These are phyloP conservation scores for Trichosurus vulpecula DNA, from an alignment of 2,797 vertebrate species.

Conservation along the genomic window DNA sequence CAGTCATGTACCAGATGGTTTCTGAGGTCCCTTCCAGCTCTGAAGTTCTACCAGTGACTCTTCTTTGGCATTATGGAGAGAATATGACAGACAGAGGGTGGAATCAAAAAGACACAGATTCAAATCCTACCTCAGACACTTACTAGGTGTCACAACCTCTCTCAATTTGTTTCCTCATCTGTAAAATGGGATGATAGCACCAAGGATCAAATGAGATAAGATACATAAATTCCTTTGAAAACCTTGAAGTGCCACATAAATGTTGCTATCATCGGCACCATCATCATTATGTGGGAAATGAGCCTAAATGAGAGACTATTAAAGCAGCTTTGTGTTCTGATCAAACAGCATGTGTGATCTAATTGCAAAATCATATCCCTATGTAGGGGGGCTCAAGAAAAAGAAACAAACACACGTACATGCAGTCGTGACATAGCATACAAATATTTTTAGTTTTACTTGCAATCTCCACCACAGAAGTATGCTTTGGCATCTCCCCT, in stretches of 20 bases:
- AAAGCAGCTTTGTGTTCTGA: not conserved
- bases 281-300: not conserved
- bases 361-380: not conserved
- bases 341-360: not conserved
- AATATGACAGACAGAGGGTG: not conserved
- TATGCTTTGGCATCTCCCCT: not conserved
- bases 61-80: not conserved
- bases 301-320: not conserved
- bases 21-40: not conserved
- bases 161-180: not conserved
- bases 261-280: too few relatives aligned
- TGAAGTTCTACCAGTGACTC: not conserved
- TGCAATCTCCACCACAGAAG: not conserved
- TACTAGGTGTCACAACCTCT: not conserved
- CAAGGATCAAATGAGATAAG: not conserved
- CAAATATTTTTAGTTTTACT: not conserved
- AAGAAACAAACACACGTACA: not conserved
- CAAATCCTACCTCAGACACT: not conserved
- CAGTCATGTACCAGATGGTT: not conserved
- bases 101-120: not conserved
- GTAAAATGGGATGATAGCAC: not conserved
- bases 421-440: not conserved
- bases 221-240: not conserved
- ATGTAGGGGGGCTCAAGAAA: not conserved
- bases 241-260: not conserved